A percentile compares a stretch with the other conserved stretches of the same genome.
phyloP scores from a whole-genome alignment of 2,797 vertebrate species.

The Clarias platycephalus region DNA sequence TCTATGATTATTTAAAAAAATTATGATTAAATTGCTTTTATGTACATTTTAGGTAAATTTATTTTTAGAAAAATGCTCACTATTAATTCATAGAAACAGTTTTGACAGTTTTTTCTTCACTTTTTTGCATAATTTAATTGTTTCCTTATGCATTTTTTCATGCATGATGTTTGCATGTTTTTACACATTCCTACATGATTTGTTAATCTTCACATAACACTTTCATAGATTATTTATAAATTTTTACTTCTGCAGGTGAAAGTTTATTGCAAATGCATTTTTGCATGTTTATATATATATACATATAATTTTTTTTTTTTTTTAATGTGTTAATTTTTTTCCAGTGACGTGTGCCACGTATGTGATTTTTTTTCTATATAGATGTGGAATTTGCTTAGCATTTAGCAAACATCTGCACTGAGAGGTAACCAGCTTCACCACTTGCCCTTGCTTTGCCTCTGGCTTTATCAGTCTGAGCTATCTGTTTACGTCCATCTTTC shows the following conservation, averaged over 20 bases:
- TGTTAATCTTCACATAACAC: background rate
- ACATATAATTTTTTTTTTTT: too few relatives aligned
- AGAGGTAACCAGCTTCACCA: constrained; percentile 27
- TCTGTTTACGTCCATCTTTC: constrained; percentile 53
- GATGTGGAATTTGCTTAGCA: background rate
- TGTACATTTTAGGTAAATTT: background rate
- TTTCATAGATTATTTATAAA: background rate
- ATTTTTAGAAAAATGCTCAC: background rate
- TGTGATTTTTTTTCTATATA: background rate
- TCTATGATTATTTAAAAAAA: too few relatives aligned
- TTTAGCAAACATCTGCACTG: constrained; percentile 44
- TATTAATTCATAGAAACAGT: background rate
- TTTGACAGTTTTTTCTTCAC: background rate
- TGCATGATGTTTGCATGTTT: background rate
- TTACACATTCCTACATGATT: background rate
- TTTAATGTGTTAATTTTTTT: too few relatives aligned
- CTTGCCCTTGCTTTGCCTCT: constrained; percentile 54
- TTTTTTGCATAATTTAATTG: background rate
- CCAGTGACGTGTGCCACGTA: too few relatives aligned
- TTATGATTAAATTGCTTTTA: background rate
- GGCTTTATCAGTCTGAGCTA: constrained; percentile 44
- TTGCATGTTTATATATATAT: too few relatives aligned
- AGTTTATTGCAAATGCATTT: background rate
- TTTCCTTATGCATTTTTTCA: background rate
- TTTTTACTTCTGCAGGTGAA: background rate